These are phyloP conservation scores for Aphelinus certus DNA, from an alignment of 1,140 invertebrate species.

Conservation along the genomic window DNA sequence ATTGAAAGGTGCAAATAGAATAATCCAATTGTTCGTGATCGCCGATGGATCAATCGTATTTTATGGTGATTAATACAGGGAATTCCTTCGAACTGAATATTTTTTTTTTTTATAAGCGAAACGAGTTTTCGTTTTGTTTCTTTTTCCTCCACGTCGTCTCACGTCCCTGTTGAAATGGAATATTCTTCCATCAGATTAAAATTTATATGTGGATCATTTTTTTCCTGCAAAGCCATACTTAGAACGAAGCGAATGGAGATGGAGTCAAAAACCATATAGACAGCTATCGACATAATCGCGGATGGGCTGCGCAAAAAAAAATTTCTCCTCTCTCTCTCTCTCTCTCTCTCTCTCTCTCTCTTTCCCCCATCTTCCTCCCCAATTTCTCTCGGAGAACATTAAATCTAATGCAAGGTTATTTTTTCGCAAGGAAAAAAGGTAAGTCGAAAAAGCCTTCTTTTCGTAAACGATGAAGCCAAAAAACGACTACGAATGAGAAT, in stretches of 20 bases:
- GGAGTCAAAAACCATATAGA: conserved; percentile 39
- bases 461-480: conserved; percentile 24
- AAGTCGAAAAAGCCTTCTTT: conserved; percentile 28
- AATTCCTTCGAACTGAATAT: too few species aligned
- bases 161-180: too few species aligned
- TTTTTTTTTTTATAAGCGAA: too few species aligned
- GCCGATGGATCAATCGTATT: too few species aligned
- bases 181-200: too few species aligned
- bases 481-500: conserved; percentile 19
- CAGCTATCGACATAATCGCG: conserved; percentile 51
- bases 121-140: too few species aligned
- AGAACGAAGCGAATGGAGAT: conserved; percentile 8
- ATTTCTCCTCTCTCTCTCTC: conserved; percentile 11
- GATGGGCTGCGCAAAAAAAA: conserved; percentile 44
- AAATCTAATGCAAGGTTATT: conserved; percentile 49
- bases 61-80: too few species aligned
- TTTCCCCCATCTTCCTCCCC: conserved; percentile 8
- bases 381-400: conserved; percentile 10
- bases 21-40: too few species aligned
- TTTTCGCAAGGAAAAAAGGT: conserved; percentile 43
- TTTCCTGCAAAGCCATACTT: too few species aligned
- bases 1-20: too few species aligned
- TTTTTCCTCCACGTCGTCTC: too few species aligned
- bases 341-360: not conserved
- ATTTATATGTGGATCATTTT: too few species aligned